Evolutionary conservation across 2,113 vertebrate genomes (phyloP).

Genomic region (Pelmatolapia mariae): DNA sequence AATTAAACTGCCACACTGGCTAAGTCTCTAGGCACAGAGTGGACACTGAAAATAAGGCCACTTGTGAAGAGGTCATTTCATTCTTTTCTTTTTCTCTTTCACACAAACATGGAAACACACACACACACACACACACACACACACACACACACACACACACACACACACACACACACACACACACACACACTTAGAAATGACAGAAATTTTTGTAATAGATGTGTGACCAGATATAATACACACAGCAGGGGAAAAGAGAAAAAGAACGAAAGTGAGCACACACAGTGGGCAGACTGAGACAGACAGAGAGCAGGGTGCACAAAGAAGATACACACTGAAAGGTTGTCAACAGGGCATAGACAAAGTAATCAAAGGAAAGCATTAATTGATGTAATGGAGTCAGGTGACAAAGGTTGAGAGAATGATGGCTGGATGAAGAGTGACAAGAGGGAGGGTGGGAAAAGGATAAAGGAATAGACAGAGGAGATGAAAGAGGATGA

Average conservation of each 20-base stretch:
- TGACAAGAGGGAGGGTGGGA: neutral
- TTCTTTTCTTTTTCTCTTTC: neutral
- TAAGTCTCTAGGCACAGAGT: neutral
- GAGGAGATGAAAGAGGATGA: constrained; percentile 14
- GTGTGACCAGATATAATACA: neutral
- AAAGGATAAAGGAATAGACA: neutral
- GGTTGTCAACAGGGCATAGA: neutral
- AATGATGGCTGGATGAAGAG: constrained; percentile 2
- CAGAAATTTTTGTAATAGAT: neutral
- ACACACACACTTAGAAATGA: neutral
- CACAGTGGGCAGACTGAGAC: neutral
- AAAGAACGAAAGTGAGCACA: neutral
- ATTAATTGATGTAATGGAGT: constrained; percentile 27
- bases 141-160: neutral
- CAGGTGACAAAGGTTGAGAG: neutral
- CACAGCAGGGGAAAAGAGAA: neutral
- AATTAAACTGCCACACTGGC: constrained; percentile 15
- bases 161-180: neutral
- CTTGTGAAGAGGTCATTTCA: constrained; percentile 16
- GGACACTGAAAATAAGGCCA: constrained; percentile 34
- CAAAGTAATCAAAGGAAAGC: constrained; percentile 7
- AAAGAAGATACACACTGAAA: neutral
- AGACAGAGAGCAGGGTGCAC: neutral
- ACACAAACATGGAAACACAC: neutral
- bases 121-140: neutral